Conservation (phyloP, 2,888 invertebrate species). For the Tetanocera ferruginea region DNA sequence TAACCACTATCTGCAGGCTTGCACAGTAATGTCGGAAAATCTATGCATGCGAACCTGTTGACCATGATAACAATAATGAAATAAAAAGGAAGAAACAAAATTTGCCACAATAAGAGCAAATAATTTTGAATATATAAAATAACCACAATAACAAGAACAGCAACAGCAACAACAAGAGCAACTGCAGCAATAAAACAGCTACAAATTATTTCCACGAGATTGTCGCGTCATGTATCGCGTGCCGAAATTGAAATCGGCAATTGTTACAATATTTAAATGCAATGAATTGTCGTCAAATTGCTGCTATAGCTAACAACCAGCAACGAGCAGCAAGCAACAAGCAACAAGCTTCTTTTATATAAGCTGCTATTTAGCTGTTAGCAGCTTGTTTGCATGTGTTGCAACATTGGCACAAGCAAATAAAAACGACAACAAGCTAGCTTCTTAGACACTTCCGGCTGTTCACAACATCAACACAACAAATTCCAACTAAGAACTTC, state of each 20-base stretch:
- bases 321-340: not conserved
- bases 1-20: no score
- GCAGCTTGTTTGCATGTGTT: conserved; percentile 29
- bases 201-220: conserved; percentile 9
- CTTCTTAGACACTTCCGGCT: conserved; percentile 27
- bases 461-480: conserved; percentile 1
- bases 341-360: not conserved
- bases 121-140: not conserved
- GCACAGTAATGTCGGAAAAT: no score
- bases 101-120: not conserved
- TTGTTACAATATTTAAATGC: not conserved
- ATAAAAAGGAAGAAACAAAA: not conserved
- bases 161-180: not conserved
- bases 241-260: conserved; percentile 2
- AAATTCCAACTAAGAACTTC: not conserved
- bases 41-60: not conserved
- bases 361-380: not conserved
- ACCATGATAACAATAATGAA: not conserved
- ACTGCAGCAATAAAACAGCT: not conserved
- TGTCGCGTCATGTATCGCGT: conserved; percentile 8
- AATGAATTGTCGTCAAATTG: not conserved
- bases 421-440: not conserved
- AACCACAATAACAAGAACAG: not conserved
- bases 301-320: not conserved
- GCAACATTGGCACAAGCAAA: not conserved